These are phyloP conservation scores for Unio pictorum DNA, from an alignment of 2,888 invertebrate species.

Conservation along the genomic window DNA sequence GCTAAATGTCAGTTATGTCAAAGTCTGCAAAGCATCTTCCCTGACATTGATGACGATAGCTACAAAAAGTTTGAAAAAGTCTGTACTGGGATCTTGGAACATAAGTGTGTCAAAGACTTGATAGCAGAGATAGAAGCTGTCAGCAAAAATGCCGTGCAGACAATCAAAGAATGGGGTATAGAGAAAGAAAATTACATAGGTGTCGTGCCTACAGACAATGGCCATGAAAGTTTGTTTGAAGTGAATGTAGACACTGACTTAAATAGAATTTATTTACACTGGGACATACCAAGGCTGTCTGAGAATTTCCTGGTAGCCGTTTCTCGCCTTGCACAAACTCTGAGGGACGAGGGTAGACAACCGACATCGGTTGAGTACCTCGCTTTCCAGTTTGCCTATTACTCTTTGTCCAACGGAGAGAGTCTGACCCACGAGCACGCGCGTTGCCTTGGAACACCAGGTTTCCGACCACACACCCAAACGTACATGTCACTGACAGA, in stretches of 20 bases:
- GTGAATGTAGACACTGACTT: slow-evolving; percentile 16
- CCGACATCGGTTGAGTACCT: slow-evolving; percentile 39
- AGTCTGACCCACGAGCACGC: slow-evolving; percentile 15
- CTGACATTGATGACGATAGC: slow-evolving; percentile 12
- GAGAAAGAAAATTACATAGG: slow-evolving; percentile 32
- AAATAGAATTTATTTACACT: slow-evolving; percentile 29
- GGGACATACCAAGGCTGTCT: slow-evolving; percentile 26
- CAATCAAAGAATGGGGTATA: slow-evolving; percentile 25
- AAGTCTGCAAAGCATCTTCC: slow-evolving; percentile 28
- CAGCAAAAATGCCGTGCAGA: not conserved
- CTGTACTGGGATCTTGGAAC: slow-evolving; percentile 23
- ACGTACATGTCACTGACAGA: slow-evolving; percentile 54
- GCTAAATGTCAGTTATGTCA: slow-evolving; percentile 5
- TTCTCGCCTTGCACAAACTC: slow-evolving; percentile 20
- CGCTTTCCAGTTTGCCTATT: slow-evolving; percentile 37
- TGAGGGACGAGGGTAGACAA: slow-evolving; percentile 32
- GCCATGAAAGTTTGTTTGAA: slow-evolving; percentile 10
- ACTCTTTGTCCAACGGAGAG: slow-evolving; percentile 18
- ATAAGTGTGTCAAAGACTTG: slow-evolving; percentile 14
- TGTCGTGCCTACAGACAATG: slow-evolving; percentile 25
- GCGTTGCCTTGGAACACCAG: slow-evolving; percentile 41
- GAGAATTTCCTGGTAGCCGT: slow-evolving; percentile 27
- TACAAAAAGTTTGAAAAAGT: slow-evolving; percentile 12
- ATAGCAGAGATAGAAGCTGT: slow-evolving; percentile 5
- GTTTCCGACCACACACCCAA: slow-evolving; percentile 48